Conservation (phyloP, 2,113 vertebrate species). For the Oncorhynchus nerka region DNA sequence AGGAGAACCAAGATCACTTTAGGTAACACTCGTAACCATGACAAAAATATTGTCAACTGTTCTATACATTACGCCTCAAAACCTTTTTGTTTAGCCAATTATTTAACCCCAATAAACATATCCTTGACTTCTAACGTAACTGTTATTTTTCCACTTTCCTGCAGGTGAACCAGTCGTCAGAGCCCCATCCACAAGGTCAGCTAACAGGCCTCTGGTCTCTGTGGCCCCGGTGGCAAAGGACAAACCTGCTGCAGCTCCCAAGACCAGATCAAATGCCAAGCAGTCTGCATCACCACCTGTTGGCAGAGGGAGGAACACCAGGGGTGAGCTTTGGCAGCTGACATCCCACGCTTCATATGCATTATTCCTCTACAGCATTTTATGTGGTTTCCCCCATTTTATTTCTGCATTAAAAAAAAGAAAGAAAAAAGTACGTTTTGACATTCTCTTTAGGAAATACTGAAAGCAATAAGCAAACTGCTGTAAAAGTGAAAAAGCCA, state of each 20-base stretch:
- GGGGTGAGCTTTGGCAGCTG: neutral
- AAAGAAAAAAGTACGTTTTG: neutral
- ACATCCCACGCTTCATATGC: neutral
- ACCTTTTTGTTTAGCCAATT: conserved; percentile 12
- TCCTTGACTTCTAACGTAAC: neutral
- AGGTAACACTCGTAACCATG: conserved; percentile 39
- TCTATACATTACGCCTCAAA: neutral
- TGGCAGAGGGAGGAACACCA: conserved; percentile 24
- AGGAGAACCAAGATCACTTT: conserved; percentile 35
- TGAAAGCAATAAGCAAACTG: neutral
- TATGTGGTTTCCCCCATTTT: neutral
- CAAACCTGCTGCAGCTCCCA: conserved; percentile 39
- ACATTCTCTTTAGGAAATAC: neutral
- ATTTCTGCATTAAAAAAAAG: neutral
- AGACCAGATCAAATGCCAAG: conserved; percentile 45
- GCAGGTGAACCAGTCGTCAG: conserved; percentile 30
- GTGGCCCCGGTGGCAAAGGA: conserved; percentile 29
- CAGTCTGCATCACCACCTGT: conserved; percentile 28
- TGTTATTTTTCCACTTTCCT: conserved; percentile 6
- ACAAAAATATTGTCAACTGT: neutral
- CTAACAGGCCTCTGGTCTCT: conserved; percentile 41
- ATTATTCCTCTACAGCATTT: neutral
- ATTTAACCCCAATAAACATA: conserved; percentile 10
- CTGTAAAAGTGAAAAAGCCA: neutral
- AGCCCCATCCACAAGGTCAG: conserved; percentile 49